Base-by-base conservation (phyloP, 2,113 vertebrate species). In the Echinops telfairi region DNA sequence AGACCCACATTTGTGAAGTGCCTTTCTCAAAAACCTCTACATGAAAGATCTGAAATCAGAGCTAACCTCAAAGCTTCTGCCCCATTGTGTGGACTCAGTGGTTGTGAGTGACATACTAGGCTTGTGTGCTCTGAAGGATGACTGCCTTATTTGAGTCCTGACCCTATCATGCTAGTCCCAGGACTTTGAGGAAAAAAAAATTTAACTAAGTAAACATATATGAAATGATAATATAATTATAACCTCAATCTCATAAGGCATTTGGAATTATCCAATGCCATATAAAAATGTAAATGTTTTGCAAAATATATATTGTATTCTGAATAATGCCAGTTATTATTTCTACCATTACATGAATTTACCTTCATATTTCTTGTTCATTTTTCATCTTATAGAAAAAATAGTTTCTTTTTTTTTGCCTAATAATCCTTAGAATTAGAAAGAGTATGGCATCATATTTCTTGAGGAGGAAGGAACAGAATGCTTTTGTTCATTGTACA, bases 31-130 rank as follows among this genome's bases (percentile, higher is more conserved):
- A 80, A 36, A 0, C 8, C 15, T 11, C 19, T 15, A 58, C 31
- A 57, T 16, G 9, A 5, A 60, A 36, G 25, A 76, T 62, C 29
- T 9, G 10, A 85, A 90, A 62, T 16, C 47, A 76, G 36, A n/a
- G 12, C 7, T 3, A 2, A 68, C 17, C 0, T 15, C n/a, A 29
- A 43, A 66, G 7, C 4, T 11, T 17, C 1, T 68, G 23, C 1
- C 76, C 2, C 31, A 3, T 11, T n/a, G 2, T 75, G 16, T 9
- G 9, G 60, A 2, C 6, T 36, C 23, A 27, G 4, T 29, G 47
- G 53, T 27, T 36, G 3, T 5, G 9, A 12, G 0, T 5, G 19
- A 9, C 16, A 25, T 5, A 17, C 58, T 38, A 53, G 36, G 7
- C 15, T 16, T 53, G 1, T 66, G 31, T 43, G 25, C 43, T 89